Conservation (phyloP, 1,140 invertebrate species). For the Bombus confusus region DNA sequence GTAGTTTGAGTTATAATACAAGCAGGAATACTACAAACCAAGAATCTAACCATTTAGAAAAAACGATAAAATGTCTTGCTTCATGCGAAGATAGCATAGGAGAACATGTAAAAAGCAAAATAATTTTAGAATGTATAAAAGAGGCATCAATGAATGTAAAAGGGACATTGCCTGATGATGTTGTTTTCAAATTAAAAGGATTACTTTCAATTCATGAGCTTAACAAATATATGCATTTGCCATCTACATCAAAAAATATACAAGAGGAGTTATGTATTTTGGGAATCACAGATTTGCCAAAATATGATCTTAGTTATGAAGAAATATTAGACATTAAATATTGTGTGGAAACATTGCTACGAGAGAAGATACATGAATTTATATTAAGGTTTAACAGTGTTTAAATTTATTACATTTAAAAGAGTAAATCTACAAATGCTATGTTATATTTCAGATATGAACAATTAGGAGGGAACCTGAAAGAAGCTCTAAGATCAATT, state of each 20-base stretch:
- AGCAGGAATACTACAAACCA: conserved; percentile 30
- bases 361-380: conserved; percentile 64
- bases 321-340: conserved; percentile 68
- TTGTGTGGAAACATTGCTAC: conserved; percentile 63
- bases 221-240: conserved; percentile 68
- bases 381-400: conserved; percentile 54
- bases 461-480: conserved; percentile 64
- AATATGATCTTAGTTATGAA: conserved; percentile 61
- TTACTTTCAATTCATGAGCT: conserved; percentile 62
- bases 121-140: conserved; percentile 66
- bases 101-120: conserved; percentile 60
- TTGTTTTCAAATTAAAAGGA: conserved; percentile 60
- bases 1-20: conserved; percentile 29
- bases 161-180: conserved; percentile 37
- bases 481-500: conserved; percentile 63
- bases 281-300: conserved; percentile 70
- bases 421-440: conserved; percentile 6
- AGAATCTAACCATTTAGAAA: conserved; percentile 51
- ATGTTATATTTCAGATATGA: conserved; percentile 67
- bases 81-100: conserved; percentile 65
- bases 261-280: conserved; percentile 65
- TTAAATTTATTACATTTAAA: conserved; percentile 20
- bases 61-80: conserved; percentile 47
- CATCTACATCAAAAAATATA: conserved; percentile 52
- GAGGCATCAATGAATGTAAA: conserved; percentile 47